Evolutionary conservation across 2,113 vertebrate species (phyloP), one percentile per base, ranked within the genome.

Genomic region (Aspidoscelis tigris): DNA sequence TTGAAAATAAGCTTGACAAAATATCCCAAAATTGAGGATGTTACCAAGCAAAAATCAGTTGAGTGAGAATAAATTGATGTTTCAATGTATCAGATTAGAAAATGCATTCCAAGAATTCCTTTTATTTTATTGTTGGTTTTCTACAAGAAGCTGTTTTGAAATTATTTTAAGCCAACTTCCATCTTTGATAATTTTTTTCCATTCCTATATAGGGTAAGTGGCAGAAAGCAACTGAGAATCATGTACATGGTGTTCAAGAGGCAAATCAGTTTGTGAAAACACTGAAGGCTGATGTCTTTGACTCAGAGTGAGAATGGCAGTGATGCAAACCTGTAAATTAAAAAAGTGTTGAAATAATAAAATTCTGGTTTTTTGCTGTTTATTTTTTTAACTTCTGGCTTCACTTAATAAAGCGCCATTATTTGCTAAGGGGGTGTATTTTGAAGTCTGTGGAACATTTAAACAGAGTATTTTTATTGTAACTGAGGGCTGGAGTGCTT

Each of bases 141-240:
- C 81, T 80, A 78, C 7, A 73, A 50, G 8, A 47, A 50, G 20
- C 39, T 72, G 79, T 66, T 83, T 92, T 78, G 81, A 78, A 88
- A 76, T 92, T 74, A 53, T 80, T 90, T 89, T 89, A 73, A 14
- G 91, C 84, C 78, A 83, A 61, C 84, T 66, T 73, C 87, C 84
- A 87, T 87, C 81, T 89, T 82, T 86, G 81, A 93, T 92, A 64
- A 91, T 88, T 74, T 88, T 94, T 95, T 94, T 93, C 92, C 91
- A 88, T 96, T 92, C 91, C 5, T 88, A 68, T 91, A 20, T 96
- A 96, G 95, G 96, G 92, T 96, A 91, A 95, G 96, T 95, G 96
- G 85, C 94, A 92, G 76, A 93, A 91, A 90, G 93, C 82, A 77
- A 90, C 91, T 86, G 95, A 95, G 92, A 95, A 95, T 81, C 75